A percentile compares a stretch with the other conserved stretches of the same genome.
phyloP scores from a whole-genome alignment of 2,797 vertebrate species.

The Bucorvus abyssinicus region DNA sequence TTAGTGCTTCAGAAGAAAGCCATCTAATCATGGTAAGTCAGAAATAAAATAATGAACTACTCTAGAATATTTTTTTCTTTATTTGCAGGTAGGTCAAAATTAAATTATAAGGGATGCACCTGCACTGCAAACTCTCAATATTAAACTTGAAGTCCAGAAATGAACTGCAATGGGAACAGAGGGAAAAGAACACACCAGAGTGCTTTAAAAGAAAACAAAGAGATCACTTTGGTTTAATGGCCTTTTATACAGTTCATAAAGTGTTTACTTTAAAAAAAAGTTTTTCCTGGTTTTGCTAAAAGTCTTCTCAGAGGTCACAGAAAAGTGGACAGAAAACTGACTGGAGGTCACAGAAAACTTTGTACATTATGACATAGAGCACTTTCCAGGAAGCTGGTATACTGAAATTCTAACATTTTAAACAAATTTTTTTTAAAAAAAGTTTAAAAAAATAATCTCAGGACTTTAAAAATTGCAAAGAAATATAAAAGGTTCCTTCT shows the following conservation, averaged over 20 bases:
- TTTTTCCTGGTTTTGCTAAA: background rate
- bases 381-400: background rate
- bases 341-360: background rate
- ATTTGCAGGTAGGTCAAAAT: background rate
- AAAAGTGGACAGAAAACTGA: too few species aligned
- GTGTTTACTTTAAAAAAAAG: background rate
- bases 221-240: background rate
- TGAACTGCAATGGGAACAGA: background rate
- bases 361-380: background rate
- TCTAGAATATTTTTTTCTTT: background rate
- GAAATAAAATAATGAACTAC: background rate
- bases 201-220: background rate
- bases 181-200: background rate
- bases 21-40: background rate
- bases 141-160: background rate
- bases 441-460: background rate
- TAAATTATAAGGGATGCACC: background rate
- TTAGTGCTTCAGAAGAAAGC: background rate
- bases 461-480: background rate
- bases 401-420: background rate
- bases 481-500: background rate
- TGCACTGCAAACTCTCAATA: background rate
- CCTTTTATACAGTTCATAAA: too few species aligned
- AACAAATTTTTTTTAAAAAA: too few species aligned
- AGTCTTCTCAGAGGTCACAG: background rate